Evolutionary conservation across 2,888 invertebrate species (phyloP).

Genomic region (Eucera pruinosa): DNA sequence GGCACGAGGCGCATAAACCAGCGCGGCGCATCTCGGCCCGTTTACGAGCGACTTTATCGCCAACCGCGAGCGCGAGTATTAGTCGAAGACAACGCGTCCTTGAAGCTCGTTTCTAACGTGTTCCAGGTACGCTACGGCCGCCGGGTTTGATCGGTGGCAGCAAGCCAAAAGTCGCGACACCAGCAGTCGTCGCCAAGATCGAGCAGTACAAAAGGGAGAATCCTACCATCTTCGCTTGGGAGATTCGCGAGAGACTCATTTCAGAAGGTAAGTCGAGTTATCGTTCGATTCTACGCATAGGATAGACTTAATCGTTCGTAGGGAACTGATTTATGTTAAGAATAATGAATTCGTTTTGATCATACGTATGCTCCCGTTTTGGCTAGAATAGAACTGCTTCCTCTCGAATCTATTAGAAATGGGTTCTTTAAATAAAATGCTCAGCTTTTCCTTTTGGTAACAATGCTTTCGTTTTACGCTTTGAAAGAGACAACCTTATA

Average conservation of each 20-base stretch:
- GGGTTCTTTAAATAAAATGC: no score
- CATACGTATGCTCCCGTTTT: no score
- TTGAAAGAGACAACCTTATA: no score
- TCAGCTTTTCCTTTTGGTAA: no score
- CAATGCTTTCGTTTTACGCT: no score
- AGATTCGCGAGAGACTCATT: conserved; percentile 97
- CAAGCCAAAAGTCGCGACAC: conserved; percentile 99
- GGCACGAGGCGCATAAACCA: conserved; percentile 29
- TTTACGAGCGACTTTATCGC: conserved; percentile 61
- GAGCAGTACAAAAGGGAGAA: conserved; percentile 99
- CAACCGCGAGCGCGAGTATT: conserved; percentile 28
- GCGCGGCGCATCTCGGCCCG: conserved; percentile 6
- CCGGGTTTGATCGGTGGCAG: conserved; percentile 97
- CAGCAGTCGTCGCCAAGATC: conserved; percentile 98
- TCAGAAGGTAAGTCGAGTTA: conserved; percentile 92
- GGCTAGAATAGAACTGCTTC: no score
- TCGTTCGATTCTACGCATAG: no score
- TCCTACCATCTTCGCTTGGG: conserved; percentile 99
- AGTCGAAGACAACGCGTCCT: conserved; percentile 57
- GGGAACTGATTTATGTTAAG: no score
- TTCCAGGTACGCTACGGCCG: conserved; percentile 93
- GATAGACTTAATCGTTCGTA: no score
- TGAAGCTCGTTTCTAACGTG: conserved; percentile 62
- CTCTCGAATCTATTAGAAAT: no score
- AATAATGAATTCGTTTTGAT: no score